These are phyloP conservation scores for Corynorhinus townsendii DNA, from an alignment of 2,113 vertebrate species.

Conservation along the genomic window DNA sequence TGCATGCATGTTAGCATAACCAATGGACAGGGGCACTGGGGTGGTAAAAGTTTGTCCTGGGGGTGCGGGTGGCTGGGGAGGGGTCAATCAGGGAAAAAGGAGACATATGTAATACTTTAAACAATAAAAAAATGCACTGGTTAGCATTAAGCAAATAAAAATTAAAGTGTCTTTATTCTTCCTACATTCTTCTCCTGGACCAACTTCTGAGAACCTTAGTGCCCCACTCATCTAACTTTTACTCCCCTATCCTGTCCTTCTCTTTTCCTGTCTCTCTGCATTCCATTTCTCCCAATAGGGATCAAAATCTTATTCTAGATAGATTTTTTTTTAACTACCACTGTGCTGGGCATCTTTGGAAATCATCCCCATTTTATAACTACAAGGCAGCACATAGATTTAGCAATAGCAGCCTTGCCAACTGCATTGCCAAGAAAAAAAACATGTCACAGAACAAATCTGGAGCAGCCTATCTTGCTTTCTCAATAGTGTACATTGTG, in stretches of 20 bases:
- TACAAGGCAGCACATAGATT: not conserved
- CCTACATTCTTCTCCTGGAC: not conserved
- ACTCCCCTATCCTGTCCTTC: not conserved
- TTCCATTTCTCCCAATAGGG: not conserved
- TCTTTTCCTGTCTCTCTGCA: not conserved
- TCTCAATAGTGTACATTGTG: fast-evolving
- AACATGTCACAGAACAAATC: not conserved
- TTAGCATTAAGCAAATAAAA: not conserved
- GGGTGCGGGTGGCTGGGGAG: no score
- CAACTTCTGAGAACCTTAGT: not conserved
- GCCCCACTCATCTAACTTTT: fast-evolving
- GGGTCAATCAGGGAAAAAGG: no score
- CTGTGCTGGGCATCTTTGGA: not conserved
- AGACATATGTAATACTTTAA: no score
- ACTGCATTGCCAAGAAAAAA: not conserved
- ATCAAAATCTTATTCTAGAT: not conserved
- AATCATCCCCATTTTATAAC: not conserved
- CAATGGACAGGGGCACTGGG: no score
- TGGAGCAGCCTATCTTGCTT: fast-evolving
- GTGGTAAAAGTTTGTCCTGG: no score
- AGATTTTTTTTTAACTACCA: not conserved
- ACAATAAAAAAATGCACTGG: not conserved
- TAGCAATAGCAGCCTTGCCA: not conserved
- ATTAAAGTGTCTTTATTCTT: not conserved
- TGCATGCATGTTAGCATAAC: no score